These are phyloP conservation scores for Coenonympha arcania DNA, from an alignment of 2,888 invertebrate species.

Conservation along the genomic window DNA sequence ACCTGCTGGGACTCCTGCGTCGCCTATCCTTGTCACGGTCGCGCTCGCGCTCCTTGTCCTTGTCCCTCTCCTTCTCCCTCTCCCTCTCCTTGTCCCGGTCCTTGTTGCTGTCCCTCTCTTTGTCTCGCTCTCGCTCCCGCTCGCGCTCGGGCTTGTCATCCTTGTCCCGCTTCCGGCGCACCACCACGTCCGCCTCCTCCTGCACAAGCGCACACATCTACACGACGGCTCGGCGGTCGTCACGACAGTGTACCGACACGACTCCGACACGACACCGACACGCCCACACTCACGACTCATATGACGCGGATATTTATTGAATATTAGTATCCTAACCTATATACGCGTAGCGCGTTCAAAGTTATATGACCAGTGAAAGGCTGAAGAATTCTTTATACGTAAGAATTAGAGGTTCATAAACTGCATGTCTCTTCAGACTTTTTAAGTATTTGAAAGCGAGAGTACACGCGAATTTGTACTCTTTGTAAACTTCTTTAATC, in stretches of 20 bases:
- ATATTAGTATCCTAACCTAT: too few relatives aligned
- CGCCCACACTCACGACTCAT: neutral
- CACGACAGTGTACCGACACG: neutral
- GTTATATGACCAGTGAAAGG: too few relatives aligned
- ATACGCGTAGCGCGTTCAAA: too few relatives aligned
- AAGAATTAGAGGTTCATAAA: too few relatives aligned
- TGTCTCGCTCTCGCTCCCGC: slow-evolving; percentile 26
- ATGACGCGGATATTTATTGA: too few relatives aligned
- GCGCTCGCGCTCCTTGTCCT: slow-evolving; percentile 66
- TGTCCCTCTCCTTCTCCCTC: slow-evolving; percentile 53
- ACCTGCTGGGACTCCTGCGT: neutral
- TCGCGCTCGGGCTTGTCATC: slow-evolving; percentile 41
- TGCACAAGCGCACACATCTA: slow-evolving; percentile 50
- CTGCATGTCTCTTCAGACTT: too few relatives aligned
- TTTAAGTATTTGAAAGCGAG: too few relatives aligned
- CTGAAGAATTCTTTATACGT: too few relatives aligned
- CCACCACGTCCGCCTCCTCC: slow-evolving; percentile 79
- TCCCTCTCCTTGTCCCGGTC: slow-evolving; percentile 31
- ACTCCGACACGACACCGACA: neutral
- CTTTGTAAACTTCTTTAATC: too few relatives aligned
- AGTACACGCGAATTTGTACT: too few relatives aligned
- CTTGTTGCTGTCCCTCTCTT: slow-evolving; percentile 40
- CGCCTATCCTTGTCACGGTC: slow-evolving; percentile 53
- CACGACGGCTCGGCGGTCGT: neutral
- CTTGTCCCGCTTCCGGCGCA: slow-evolving; percentile 65